Percentiles rank a stretch among this genome's conserved stretches.
phyloP scores from a whole-genome alignment of 2,113 vertebrate genomes.

The Pica pica region DNA sequence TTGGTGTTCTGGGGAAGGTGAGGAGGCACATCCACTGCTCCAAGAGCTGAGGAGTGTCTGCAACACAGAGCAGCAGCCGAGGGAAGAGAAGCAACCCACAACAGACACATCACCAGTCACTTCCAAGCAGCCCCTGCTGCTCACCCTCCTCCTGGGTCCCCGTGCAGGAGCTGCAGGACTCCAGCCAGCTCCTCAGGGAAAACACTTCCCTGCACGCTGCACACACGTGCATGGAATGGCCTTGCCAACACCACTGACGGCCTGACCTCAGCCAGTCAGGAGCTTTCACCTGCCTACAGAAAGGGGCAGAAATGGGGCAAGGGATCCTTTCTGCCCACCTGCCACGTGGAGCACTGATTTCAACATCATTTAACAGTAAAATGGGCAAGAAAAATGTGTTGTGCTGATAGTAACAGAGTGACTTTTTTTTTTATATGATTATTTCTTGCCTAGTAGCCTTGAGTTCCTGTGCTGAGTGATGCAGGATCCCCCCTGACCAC shows the following conservation, averaged over 20 bases:
- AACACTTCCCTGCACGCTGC: neutral
- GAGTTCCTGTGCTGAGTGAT: neutral
- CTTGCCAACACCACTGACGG: neutral
- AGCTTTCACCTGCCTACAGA: neutral
- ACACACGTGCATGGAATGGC: neutral
- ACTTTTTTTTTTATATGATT: neutral
- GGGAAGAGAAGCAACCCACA: neutral
- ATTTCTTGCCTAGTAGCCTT: neutral
- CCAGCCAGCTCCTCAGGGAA: neutral
- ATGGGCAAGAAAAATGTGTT: neutral
- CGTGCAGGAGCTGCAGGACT: neutral
- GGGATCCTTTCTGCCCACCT: neutral
- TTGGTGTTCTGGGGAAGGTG: neutral
- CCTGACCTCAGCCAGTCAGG: neutral
- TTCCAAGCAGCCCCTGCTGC: neutral
- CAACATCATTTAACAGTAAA: neutral
- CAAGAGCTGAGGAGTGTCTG: neutral
- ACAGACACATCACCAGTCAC: fast-evolving
- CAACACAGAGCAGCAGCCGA: neutral
- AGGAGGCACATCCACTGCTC: neutral
- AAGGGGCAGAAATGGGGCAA: neutral
- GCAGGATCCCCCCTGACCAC: neutral
- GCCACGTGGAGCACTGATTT: neutral
- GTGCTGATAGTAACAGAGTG: neutral
- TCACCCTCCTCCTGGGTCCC: neutral